phyloP scores from a whole-genome alignment of 2,113 vertebrate species.

The Paramormyrops kingsleyae region DNA sequence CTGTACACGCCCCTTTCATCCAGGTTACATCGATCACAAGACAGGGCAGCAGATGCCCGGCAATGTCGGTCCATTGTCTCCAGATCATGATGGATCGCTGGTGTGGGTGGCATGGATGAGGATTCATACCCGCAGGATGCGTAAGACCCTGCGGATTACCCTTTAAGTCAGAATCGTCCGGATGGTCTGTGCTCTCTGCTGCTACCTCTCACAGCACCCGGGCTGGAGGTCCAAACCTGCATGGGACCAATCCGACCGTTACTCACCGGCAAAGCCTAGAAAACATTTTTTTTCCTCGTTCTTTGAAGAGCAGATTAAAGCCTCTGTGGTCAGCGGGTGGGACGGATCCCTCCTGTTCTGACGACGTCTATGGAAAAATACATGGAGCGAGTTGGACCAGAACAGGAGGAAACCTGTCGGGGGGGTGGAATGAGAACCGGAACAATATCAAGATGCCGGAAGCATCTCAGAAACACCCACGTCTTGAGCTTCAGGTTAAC shows the following conservation, averaged over 20 bases:
- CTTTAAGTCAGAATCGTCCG: neutral
- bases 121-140: neutral
- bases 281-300: neutral
- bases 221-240: neutral
- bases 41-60: neutral
- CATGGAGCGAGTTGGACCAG: neutral
- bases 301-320: conserved; percentile 6
- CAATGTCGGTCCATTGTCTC: neutral
- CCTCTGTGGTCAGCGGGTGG: neutral
- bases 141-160: neutral
- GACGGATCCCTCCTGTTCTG: neutral
- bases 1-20: neutral
- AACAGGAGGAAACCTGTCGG: neutral
- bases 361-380: neutral
- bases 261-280: neutral
- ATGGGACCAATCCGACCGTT: neutral
- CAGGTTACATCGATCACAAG: neutral
- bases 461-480: neutral
- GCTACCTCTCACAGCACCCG: neutral
- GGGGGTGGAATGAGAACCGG: neutral
- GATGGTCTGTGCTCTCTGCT: neutral
- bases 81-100: neutral
- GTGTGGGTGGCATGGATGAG: neutral
- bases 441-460: neutral
- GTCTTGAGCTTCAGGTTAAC: neutral